phyloP scores from a whole-genome alignment of 2,113 vertebrate genomes.

The Capreolus pygargus region DNA sequence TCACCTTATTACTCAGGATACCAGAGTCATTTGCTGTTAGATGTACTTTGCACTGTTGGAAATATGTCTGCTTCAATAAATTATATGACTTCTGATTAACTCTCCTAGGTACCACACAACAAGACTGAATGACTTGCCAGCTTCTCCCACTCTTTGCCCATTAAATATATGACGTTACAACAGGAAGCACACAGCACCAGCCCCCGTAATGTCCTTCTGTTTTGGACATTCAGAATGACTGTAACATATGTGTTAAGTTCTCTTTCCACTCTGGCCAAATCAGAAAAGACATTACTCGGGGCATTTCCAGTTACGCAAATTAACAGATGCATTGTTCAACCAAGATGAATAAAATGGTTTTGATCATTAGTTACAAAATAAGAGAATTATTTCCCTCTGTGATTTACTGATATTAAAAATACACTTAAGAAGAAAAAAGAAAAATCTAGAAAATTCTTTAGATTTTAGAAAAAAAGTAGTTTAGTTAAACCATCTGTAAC shows the following conservation, averaged over 20 bases:
- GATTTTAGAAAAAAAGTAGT: not conserved
- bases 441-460: not conserved
- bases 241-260: conserved; percentile 31
- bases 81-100: conserved; percentile 59
- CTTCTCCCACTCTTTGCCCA: conserved; percentile 32
- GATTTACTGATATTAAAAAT: not conserved
- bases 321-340: conserved; percentile 56
- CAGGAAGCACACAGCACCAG: conserved; percentile 57
- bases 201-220: conserved; percentile 29
- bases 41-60: conserved; percentile 48
- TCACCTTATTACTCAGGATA: conserved; percentile 51
- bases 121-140: conserved; percentile 4
- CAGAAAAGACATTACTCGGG: not conserved
- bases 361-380: conserved; percentile 35
- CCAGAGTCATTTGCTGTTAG: conserved; percentile 15
- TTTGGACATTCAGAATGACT: conserved; percentile 61
- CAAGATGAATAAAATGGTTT: conserved; percentile 48
- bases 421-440: not conserved
- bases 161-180: conserved; percentile 46
- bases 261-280: conserved; percentile 43
- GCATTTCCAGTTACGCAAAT: conserved; percentile 45
- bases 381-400: not conserved
- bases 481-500: not conserved
- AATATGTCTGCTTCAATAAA: conserved; percentile 54
- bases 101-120: conserved; percentile 49